Percentiles rank a stretch among this genome's conserved stretches.
These are phyloP conservation scores for Melanogrammus aeglefinus DNA, from an alignment of 2,797 vertebrate species.

Conservation along the genomic window DNA sequence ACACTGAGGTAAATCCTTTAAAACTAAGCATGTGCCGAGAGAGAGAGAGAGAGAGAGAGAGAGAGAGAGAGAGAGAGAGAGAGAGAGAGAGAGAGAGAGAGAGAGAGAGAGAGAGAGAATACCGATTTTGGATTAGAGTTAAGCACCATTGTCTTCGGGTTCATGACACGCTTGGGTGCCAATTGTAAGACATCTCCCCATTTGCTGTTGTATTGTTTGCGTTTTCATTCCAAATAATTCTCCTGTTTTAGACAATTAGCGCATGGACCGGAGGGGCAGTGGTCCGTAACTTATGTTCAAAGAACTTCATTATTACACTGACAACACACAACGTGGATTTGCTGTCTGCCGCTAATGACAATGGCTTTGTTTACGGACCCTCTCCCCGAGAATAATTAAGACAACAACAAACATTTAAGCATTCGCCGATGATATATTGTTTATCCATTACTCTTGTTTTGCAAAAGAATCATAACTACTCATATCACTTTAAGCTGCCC, in stretches of 20 bases:
- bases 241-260: constrained; percentile 4
- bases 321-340: not conserved
- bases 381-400: constrained; percentile 4
- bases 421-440: constrained; percentile 17
- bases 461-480: not conserved
- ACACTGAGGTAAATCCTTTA: constrained; percentile 73
- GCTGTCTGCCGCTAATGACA: constrained; percentile 28
- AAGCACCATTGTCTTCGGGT: constrained; percentile 54
- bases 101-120: constrained; percentile 29
- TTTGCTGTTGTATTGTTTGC: not conserved
- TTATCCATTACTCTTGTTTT: constrained; percentile 26
- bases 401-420: not conserved
- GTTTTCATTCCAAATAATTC: not conserved
- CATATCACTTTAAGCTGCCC: not conserved
- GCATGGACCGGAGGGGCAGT: constrained; percentile 29
- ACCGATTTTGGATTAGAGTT: constrained; percentile 44
- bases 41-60: constrained; percentile 38
- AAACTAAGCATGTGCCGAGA: constrained; percentile 50
- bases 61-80: constrained; percentile 38
- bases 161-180: constrained; percentile 39
- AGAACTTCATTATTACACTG: constrained; percentile 20
- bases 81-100: constrained; percentile 40
- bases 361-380: constrained; percentile 21
- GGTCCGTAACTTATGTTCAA: constrained; percentile 34
- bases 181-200: not conserved